phyloP scores from a whole-genome alignment of 2,113 vertebrate species.

The Okapia johnstoni region DNA sequence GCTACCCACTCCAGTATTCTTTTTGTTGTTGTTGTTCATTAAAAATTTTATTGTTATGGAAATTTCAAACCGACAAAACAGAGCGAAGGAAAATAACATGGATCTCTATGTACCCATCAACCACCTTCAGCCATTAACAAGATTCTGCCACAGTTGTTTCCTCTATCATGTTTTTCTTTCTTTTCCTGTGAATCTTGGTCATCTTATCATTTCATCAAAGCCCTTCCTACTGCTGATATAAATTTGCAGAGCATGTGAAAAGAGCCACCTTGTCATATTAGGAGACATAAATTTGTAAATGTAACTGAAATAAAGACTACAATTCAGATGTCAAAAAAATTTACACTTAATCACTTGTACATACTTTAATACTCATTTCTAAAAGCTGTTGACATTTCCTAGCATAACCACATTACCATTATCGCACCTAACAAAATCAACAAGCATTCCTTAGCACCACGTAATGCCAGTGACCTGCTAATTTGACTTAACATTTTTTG shows the following conservation, averaged over 20 bases:
- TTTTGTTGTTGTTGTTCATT: background rate
- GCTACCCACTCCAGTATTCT: too few species aligned
- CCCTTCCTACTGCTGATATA: slow-evolving; percentile 5
- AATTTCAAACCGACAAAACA: background rate
- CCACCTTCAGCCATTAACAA: background rate
- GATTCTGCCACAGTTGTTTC: background rate
- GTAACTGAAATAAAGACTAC: slow-evolving; percentile 33
- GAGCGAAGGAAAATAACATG: background rate
- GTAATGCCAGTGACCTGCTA: background rate
- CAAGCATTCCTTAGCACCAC: background rate
- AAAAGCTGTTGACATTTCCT: background rate
- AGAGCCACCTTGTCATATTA: background rate
- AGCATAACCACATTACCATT: background rate
- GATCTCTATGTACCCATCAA: background rate
- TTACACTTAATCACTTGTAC: background rate
- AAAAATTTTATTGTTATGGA: background rate
- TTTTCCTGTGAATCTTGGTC: background rate
- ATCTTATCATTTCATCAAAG: background rate
- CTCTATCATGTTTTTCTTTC: background rate
- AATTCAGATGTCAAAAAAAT: background rate
- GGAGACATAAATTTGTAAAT: background rate
- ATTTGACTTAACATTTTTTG: background rate
- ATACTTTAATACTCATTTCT: background rate
- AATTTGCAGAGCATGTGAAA: slow-evolving; percentile 58
- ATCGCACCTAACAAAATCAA: background rate